These are phyloP conservation scores for Holacanthella duospinosa DNA, from an alignment of 2,888 invertebrate species.

Conservation along the genomic window DNA sequence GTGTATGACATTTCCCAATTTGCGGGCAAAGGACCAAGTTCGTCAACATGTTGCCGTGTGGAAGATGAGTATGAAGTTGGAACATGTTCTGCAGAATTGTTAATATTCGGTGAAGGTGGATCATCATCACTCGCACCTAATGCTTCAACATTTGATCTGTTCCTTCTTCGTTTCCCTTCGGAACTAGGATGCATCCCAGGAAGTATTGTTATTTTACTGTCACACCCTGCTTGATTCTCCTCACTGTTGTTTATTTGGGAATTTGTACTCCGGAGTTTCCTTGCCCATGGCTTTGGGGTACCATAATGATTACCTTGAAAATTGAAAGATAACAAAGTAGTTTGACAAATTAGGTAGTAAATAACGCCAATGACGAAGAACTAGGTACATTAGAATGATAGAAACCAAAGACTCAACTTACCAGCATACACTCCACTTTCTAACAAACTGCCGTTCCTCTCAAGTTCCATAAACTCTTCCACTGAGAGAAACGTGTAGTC, in stretches of 20 bases:
- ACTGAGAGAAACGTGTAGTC: constrained; percentile 52
- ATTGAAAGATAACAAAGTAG: too few relatives aligned
- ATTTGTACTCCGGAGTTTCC: constrained; percentile 21
- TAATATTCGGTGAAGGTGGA: constrained; percentile 21
- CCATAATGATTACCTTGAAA: constrained; percentile 51
- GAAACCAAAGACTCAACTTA: too few relatives aligned
- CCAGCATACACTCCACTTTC: constrained; percentile 56
- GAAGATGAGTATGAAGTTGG: constrained; percentile 15
- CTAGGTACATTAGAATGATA: neutral
- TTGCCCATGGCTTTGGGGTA: constrained; percentile 47
- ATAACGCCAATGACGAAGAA: neutral
- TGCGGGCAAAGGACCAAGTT: constrained; percentile 78
- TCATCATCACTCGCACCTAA: constrained; percentile 41
- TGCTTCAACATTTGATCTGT: constrained; percentile 49
- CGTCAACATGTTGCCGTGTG: constrained; percentile 39
- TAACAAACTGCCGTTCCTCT: constrained; percentile 49
- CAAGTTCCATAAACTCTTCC: constrained; percentile 50
- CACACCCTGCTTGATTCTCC: constrained; percentile 19
- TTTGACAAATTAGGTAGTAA: neutral
- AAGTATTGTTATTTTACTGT: constrained; percentile 39
- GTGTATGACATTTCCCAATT: constrained; percentile 98
- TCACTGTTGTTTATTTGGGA: constrained; percentile 16
- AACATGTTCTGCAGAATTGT: constrained; percentile 14
- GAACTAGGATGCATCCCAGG: constrained; percentile 48
- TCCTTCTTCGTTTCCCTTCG: constrained; percentile 47